Base-by-base conservation (phyloP, 2,797 vertebrate genomes). In the Clamator glandarius region DNA sequence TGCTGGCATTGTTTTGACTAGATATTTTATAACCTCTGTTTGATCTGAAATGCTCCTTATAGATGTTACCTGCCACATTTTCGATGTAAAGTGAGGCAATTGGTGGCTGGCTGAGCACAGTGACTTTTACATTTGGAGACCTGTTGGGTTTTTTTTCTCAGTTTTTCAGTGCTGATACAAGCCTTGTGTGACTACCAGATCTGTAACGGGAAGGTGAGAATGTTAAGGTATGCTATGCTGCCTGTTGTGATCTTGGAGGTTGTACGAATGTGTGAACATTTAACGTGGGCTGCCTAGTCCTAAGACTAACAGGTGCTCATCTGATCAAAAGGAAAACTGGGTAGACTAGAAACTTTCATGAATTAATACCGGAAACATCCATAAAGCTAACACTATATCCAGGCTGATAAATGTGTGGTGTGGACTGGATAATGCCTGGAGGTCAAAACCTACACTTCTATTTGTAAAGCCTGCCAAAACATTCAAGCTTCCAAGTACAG, bases 391-490 rank as follows among this genome's bases (percentile, higher is more conserved):
- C 31, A 2, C 58, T 10, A 2, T 21, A 1, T 28, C 75, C 57
- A 15, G 64, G 77, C 52, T 92, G 90, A 89, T 54, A 59, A 90
- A 90, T 31, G 67, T 3, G 39, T 25, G 33, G 54, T 20, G 66
- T 0, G 7, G 46, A 19, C 76, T 7, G n/a, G 85, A 68, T 78
- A 48, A 90, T 84, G 91, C 51, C 84, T 2, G 4, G 25, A 64
- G 88, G 86, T 94, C 92, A 92, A 72, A 89, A 90, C 82, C 76
- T 21, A 33, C 62, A 5, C 79, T 86, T 51, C 41, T 41, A 9
- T 67, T 92, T 86, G 91, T 76, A 79, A 86, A 86, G 52, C 35
- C 69, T 94, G 92, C 62, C 86, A 70, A 92, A 91, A 89, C 39
- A 28, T 36, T 68, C 62, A 4, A 14, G 69, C 73, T 75, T 35